Evolutionary conservation across 2,888 invertebrate species (phyloP).

Genomic region (Hoplodrina ambigua): DNA sequence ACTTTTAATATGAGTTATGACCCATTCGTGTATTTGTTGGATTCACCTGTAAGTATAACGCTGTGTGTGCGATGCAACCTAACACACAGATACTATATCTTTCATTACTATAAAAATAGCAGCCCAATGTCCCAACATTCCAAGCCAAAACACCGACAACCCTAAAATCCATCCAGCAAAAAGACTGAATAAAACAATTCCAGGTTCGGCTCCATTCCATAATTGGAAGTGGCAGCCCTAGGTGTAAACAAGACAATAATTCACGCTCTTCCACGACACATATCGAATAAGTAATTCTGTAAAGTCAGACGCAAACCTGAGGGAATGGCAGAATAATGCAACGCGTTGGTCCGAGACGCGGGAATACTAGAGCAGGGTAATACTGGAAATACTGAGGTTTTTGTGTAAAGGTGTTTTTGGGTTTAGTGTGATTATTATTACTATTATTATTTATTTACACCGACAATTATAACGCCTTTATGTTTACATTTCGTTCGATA

Average conservation of each 20-base stretch:
- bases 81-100: too few species aligned
- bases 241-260: slow-evolving; percentile 64
- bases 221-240: slow-evolving; percentile 57
- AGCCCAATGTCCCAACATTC: neutral
- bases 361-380: slow-evolving; percentile 53
- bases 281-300: slow-evolving; percentile 67
- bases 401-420: slow-evolving; percentile 20
- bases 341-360: slow-evolving; percentile 51
- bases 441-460: too few species aligned
- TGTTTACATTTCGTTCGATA: too few species aligned
- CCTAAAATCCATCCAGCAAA: slow-evolving; percentile 16
- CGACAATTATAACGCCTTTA: too few species aligned
- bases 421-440: neutral
- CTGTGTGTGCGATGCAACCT: too few species aligned
- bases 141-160: neutral
- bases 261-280: slow-evolving; percentile 59
- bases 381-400: too few species aligned
- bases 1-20: too few species aligned
- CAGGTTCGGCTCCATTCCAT: slow-evolving; percentile 34
- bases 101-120: neutral
- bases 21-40: too few species aligned
- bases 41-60: too few species aligned
- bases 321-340: slow-evolving; percentile 63
- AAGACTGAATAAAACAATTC: slow-evolving; percentile 11
- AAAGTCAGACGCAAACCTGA: slow-evolving; percentile 58